Evolutionary conservation across 2,888 invertebrate species (phyloP).

Genomic region (Aspidapion aeneum): DNA sequence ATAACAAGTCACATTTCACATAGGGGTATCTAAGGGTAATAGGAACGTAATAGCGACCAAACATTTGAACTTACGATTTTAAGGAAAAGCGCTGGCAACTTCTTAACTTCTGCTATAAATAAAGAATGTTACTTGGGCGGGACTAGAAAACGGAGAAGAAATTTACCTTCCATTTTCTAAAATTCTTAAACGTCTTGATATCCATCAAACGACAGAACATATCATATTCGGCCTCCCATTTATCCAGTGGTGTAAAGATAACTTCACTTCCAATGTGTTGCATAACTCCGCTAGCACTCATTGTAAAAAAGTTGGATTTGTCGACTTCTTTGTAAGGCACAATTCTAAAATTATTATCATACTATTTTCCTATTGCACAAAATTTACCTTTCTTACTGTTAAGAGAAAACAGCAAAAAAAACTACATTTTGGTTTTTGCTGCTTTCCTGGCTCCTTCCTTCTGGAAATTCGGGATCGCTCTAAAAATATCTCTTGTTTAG

Average conservation of each 20-base stretch:
- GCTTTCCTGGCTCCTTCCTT: no score
- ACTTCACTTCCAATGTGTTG: slow-evolving; percentile 69
- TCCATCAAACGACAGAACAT: slow-evolving; percentile 73
- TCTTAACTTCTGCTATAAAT: no score
- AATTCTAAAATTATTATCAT: slow-evolving; percentile 52
- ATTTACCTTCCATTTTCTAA: slow-evolving; percentile 63
- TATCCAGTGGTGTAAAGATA: slow-evolving; percentile 70
- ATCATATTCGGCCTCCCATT: slow-evolving; percentile 82
- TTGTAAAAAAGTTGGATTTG: slow-evolving; percentile 71
- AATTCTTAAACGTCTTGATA: slow-evolving; percentile 66
- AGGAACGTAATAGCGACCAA: no score
- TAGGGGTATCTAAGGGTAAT: no score
- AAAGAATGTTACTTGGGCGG: no score
- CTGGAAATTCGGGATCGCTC: no score
- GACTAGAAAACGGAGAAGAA: no score
- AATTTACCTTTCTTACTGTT: background rate
- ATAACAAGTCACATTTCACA: no score
- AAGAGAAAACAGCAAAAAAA: background rate
- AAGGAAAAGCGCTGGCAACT: no score
- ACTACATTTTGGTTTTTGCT: background rate
- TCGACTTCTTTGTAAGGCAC: slow-evolving; percentile 65
- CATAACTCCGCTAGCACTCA: slow-evolving; percentile 80
- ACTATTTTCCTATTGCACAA: no score
- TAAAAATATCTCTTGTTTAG: no score
- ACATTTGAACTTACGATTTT: no score